Evolutionary conservation across 2,888 invertebrate species (phyloP).

Genomic region (Himalopsyche japonica): DNA sequence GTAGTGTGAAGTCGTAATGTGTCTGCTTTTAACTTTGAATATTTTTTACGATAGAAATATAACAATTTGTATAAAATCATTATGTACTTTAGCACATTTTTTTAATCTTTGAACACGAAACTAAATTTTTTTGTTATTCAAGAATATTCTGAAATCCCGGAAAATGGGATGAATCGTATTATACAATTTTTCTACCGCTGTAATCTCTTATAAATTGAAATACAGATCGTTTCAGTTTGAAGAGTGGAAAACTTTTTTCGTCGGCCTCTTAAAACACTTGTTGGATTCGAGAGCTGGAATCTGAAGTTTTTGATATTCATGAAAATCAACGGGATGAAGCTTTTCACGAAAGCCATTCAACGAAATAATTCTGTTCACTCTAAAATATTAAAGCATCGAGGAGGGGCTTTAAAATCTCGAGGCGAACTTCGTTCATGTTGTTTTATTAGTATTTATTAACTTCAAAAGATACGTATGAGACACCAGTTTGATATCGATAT

Average conservation of each 20-base stretch:
- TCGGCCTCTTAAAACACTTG: neutral
- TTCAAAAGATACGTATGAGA: too few relatives aligned
- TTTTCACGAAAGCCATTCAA: neutral
- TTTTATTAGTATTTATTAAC: too few relatives aligned
- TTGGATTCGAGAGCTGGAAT: neutral
- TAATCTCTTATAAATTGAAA: neutral
- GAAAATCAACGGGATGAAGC: neutral
- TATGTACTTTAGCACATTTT: too few relatives aligned
- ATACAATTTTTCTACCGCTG: neutral
- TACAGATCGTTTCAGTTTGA: neutral
- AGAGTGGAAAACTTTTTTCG: neutral
- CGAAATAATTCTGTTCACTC: neutral
- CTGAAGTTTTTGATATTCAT: neutral
- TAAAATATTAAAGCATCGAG: neutral
- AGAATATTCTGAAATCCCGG: too few relatives aligned
- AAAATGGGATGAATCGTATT: neutral
- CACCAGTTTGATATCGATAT: too few relatives aligned
- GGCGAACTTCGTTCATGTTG: too few relatives aligned
- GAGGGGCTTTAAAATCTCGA: neutral
- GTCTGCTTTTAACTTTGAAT: too few relatives aligned
- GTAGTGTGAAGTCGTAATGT: too few relatives aligned
- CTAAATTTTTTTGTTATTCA: too few relatives aligned
- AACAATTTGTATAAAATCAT: too few relatives aligned
- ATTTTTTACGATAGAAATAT: too few relatives aligned
- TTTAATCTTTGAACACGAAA: too few relatives aligned